phyloP scores from a whole-genome alignment of 1,140 invertebrate species.

The Drosophila sp. region DNA sequence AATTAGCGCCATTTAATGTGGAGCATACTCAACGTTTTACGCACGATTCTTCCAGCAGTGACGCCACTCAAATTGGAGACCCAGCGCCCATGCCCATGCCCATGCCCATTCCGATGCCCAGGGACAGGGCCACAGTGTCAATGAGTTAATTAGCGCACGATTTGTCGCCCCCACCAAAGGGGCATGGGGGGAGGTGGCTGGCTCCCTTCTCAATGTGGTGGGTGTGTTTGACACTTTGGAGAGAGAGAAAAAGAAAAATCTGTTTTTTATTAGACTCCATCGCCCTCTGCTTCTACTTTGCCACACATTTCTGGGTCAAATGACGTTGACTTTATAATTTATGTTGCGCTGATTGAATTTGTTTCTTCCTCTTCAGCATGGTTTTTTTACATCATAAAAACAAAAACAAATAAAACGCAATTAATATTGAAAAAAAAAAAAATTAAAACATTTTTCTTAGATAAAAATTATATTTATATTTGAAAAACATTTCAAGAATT shows the following conservation, averaged over 20 bases:
- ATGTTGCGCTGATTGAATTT: slow-evolving; percentile 74
- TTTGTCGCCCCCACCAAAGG: slow-evolving; percentile 54
- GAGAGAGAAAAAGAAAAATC: slow-evolving; percentile 52
- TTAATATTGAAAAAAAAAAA: slow-evolving; percentile 70
- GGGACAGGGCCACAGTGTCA: slow-evolving; percentile 68
- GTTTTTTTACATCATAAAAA: slow-evolving; percentile 32
- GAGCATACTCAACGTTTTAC: slow-evolving; percentile 76
- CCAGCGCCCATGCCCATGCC: not conserved
- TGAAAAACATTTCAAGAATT: slow-evolving; percentile 29
- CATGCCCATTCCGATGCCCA: not conserved
- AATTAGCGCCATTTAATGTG: slow-evolving; percentile 81
- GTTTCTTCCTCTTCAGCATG: slow-evolving; percentile 21
- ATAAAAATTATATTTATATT: slow-evolving; percentile 47
- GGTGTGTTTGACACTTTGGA: slow-evolving; percentile 43
- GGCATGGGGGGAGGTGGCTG: not conserved
- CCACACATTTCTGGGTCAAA: slow-evolving; percentile 67
- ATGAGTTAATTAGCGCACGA: slow-evolving; percentile 81
- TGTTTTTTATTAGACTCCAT: slow-evolving; percentile 69
- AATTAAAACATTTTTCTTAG: slow-evolving; percentile 8
- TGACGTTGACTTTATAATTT: slow-evolving; percentile 56
- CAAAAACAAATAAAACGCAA: slow-evolving; percentile 60
- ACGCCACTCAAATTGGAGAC: slow-evolving; percentile 56
- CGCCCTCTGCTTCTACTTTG: slow-evolving; percentile 9
- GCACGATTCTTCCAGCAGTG: slow-evolving; percentile 71
- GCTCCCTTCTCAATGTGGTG: slow-evolving; percentile 23